phyloP scores from a whole-genome alignment of 2,888 invertebrate genomes.

The Apamea sordens region DNA sequence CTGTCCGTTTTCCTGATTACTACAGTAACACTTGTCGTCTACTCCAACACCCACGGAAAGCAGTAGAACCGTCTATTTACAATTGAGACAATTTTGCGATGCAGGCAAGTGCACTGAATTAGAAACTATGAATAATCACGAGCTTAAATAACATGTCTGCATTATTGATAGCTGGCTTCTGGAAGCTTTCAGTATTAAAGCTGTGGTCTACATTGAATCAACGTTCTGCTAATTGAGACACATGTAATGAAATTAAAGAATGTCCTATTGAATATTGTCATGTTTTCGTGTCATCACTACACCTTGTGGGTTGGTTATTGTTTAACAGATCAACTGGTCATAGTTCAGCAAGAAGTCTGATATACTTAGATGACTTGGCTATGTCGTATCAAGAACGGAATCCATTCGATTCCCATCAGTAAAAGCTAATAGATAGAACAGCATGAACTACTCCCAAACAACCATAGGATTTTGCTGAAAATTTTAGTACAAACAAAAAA shows the following conservation, averaged over 20 bases:
- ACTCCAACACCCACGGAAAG: constrained; percentile 45
- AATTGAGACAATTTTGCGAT: constrained; percentile 21
- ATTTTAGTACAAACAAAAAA: neutral
- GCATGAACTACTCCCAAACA: neutral
- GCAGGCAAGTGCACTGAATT: constrained; percentile 40
- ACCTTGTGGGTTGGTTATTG: neutral
- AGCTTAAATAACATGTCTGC: constrained; percentile 32
- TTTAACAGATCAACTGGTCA: neutral
- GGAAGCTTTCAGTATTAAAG: constrained; percentile 1
- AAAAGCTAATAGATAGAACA: too few species aligned
- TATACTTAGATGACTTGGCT: neutral
- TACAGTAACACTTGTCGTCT: constrained; percentile 23
- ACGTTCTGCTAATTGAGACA: constrained; percentile 2
- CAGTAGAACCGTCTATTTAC: constrained; percentile 38
- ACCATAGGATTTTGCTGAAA: neutral
- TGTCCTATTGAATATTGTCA: neutral
- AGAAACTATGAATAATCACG: constrained; percentile 45
- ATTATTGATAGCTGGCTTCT: constrained; percentile 40
- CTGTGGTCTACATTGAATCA: constrained; percentile 1
- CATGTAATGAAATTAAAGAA: neutral
- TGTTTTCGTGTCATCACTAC: neutral
- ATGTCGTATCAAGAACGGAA: too few species aligned
- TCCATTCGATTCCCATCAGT: neutral
- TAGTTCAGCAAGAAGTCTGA: neutral
- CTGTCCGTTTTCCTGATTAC: constrained; percentile 16